These are phyloP conservation scores for Clarias macrocephalus DNA, from an alignment of 2,113 vertebrate species.

Conservation along the genomic window DNA sequence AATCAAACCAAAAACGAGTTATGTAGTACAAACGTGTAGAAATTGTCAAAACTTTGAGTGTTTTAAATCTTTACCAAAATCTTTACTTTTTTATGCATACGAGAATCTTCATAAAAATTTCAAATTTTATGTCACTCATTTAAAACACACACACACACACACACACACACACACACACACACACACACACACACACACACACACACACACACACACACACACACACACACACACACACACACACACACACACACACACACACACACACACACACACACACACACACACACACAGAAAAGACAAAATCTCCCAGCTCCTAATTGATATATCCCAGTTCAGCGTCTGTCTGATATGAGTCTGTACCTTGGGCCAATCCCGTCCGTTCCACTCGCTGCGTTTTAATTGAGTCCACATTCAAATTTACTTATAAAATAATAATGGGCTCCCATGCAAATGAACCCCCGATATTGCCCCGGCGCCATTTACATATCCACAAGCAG, in stretches of 20 bases:
- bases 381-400: slow-evolving; percentile 77
- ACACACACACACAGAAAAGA: neutral
- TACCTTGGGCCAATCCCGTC: slow-evolving; percentile 74
- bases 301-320: slow-evolving; percentile 72
- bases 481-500: slow-evolving; percentile 77
- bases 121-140: no score
- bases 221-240: no score
- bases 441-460: slow-evolving; percentile 76
- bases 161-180: no score
- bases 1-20: neutral
- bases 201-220: no score
- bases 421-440: slow-evolving; percentile 83
- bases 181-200: no score
- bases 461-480: slow-evolving; percentile 68
- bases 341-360: slow-evolving; percentile 62
- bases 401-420: slow-evolving; percentile 82
- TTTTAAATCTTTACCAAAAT: no score
- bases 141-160: no score
- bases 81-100: no score
- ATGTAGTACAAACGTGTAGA: no score
- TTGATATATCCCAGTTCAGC: slow-evolving; percentile 71
- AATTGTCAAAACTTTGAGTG: no score
- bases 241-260: no score
- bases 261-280: neutral
- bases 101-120: no score